Evolutionary conservation across 2,113 vertebrate genomes (phyloP), one percentile per base, ranked within the genome.

Genomic region (Sardina pilchardus): DNA sequence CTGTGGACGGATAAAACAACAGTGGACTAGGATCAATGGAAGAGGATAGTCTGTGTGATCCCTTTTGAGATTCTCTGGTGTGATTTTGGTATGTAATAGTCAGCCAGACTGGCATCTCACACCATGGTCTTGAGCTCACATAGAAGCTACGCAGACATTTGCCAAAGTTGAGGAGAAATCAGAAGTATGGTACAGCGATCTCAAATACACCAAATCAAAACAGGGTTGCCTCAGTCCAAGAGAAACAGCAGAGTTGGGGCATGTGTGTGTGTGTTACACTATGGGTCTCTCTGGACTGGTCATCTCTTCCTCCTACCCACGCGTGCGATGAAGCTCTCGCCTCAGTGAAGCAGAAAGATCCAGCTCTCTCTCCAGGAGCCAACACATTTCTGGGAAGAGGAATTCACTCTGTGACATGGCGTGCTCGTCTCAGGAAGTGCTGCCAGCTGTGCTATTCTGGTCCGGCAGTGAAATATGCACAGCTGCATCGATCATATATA

Each of bases 401-500:
- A 36, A 78, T 30, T 78, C 14, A 34, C 16, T 30, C 17, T 16
- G 30, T 78, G 16, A 78, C 34, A 34, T 36, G 71, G 71, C 5
- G 26, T 16, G 71, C 14, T 78, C 10, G 6, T 78, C 39, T 34
- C 26, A 16, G 71, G 71, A 78, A 36, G 71, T 34, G 63, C 9
- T 16, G 36, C 36, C 9, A 6, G 14, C 71, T 59, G 4, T 59
- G 26, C 30, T 78, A 78, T 12, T 34, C 71, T 78, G 5, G 34
- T 78, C 30, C 17, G 71, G 12, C 30, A 78, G 14, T 78, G 36
- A 78, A 78, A 36, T 36, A 78, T 78, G 71, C 34, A 36, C 30
- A 78, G 26, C 71, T 36, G 36, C 71, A 78, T 78, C 12, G 30
- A 34, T 78, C 71, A 78, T 78, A 39, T 78, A 75, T 75, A 78